A percentile compares a stretch with the other conserved stretches of the same genome.
phyloP scores from a whole-genome alignment of 2,888 invertebrate species.

The Eristalis pertinax region DNA sequence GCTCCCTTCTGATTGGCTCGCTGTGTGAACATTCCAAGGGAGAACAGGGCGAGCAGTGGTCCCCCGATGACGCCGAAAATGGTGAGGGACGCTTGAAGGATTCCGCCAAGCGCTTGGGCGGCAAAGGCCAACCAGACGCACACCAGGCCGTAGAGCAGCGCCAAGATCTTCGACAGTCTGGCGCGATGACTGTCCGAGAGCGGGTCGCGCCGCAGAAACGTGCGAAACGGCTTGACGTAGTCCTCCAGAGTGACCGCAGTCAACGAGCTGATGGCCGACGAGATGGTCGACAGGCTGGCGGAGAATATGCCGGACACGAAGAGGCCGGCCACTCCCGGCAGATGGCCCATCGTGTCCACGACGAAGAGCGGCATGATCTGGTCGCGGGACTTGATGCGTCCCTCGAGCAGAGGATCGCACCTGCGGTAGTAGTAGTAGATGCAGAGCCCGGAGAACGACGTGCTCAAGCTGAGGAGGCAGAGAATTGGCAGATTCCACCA shows the following conservation, averaged over 20 bases:
- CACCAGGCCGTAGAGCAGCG: conserved; percentile 87
- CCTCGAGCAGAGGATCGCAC: conserved; percentile 89
- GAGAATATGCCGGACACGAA: conserved; percentile 96
- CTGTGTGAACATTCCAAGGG: conserved; percentile 91
- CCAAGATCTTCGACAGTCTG: conserved; percentile 86
- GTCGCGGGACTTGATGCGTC: conserved; percentile 86
- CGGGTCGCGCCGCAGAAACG: conserved; percentile 77
- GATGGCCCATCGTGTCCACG: conserved; percentile 87
- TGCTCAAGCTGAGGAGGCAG: conserved; percentile 87
- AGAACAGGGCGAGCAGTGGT: conserved; percentile 92
- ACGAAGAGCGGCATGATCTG: conserved; percentile 92
- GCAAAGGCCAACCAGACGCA: conserved; percentile 92
- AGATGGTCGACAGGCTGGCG: conserved; percentile 94
- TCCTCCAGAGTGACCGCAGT: conserved; percentile 95
- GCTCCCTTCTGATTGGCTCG: conserved; percentile 89
- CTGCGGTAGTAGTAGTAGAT: conserved; percentile 91
- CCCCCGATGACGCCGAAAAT: conserved; percentile 95
- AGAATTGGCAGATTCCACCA: conserved; percentile 93
- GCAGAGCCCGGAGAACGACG: conserved; percentile 90
- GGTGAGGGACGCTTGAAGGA: conserved; percentile 92
- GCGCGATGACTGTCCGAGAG: conserved; percentile 81
- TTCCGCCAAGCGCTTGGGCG: conserved; percentile 90
- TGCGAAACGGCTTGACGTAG: conserved; percentile 85
- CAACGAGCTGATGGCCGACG: conserved; percentile 94
- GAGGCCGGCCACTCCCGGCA: conserved; percentile 92